Conservation (phyloP, 2,888 invertebrate species). For the Pediacus dermestoides region DNA sequence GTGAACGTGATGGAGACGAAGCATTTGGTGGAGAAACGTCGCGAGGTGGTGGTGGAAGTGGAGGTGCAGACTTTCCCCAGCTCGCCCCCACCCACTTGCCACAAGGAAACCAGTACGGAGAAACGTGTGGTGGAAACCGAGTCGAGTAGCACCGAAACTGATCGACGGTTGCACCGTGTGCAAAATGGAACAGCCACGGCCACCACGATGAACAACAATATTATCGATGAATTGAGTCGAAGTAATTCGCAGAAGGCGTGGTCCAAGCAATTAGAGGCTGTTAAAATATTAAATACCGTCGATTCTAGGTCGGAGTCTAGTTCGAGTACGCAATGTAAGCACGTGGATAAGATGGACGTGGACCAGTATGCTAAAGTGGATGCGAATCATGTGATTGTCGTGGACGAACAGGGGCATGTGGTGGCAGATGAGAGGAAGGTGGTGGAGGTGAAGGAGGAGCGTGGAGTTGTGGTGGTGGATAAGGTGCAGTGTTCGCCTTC, state of each 20-base stretch:
- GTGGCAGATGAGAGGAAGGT: conserved; percentile 21
- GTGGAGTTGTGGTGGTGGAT: conserved; percentile 14
- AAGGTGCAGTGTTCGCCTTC: conserved; percentile 40
- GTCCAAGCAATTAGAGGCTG: conserved; percentile 13
- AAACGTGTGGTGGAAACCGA: conserved; percentile 28
- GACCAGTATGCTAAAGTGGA: conserved; percentile 16
- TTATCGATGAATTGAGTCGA: conserved; percentile 32
- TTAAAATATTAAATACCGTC: conserved; percentile 30
- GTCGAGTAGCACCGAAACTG: conserved; percentile 35
- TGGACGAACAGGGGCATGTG: conserved; percentile 17
- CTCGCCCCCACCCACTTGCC: conserved; percentile 7
- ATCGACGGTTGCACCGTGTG: conserved; percentile 18
- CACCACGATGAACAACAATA: conserved; percentile 29
- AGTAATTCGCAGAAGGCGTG: conserved; percentile 35
- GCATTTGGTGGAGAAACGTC: neutral
- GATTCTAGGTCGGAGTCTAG: conserved; percentile 44
- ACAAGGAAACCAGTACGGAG: conserved; percentile 11
- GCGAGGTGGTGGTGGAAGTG: conserved; percentile 17
- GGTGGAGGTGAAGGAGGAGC: conserved; percentile 18
- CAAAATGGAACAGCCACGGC: neutral
- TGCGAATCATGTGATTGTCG: conserved; percentile 11
- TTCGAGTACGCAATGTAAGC: conserved; percentile 29
- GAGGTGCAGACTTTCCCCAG: conserved; percentile 17
- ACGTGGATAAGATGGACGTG: conserved; percentile 10
- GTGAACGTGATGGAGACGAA: conserved; percentile 22